Evolutionary conservation across 2,888 invertebrate genomes (phyloP).

Genomic region (Erebia palarica): DNA sequence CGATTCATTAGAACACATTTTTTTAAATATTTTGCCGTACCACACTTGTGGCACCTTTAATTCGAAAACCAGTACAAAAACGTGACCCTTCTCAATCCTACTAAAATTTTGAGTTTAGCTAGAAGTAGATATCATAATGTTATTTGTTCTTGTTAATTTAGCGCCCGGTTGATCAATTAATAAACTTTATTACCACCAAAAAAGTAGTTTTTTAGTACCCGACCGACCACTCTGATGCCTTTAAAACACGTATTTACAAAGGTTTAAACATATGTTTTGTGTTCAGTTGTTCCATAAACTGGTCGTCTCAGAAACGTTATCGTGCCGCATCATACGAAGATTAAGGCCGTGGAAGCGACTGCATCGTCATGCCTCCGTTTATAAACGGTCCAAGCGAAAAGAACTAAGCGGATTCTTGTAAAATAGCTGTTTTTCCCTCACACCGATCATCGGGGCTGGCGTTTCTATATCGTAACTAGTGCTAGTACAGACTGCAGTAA

Average conservation of each 20-base stretch:
- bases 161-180: slow-evolving; percentile 8
- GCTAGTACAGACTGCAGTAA: no score
- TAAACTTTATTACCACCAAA: slow-evolving; percentile 12
- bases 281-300: slow-evolving; percentile 41
- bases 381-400: slow-evolving; percentile 49
- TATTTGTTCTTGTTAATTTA: slow-evolving; percentile 4
- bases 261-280: slow-evolving; percentile 25
- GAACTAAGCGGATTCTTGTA: slow-evolving; percentile 5
- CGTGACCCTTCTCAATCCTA: not conserved
- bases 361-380: slow-evolving; percentile 74
- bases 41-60: no score
- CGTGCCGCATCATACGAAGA: slow-evolving; percentile 71
- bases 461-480: no score
- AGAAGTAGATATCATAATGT: not conserved
- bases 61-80: no score
- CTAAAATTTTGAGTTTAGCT: not conserved
- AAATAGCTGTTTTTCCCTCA: no score
- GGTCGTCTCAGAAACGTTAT: slow-evolving; percentile 69
- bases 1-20: no score
- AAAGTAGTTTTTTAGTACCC: not conserved
- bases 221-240: not conserved
- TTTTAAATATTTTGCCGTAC: no score
- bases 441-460: no score
- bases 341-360: slow-evolving; percentile 71
- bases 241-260: slow-evolving; percentile 15